Conservation (phyloP, 2,113 vertebrate genomes). For the Ia io region DNA sequence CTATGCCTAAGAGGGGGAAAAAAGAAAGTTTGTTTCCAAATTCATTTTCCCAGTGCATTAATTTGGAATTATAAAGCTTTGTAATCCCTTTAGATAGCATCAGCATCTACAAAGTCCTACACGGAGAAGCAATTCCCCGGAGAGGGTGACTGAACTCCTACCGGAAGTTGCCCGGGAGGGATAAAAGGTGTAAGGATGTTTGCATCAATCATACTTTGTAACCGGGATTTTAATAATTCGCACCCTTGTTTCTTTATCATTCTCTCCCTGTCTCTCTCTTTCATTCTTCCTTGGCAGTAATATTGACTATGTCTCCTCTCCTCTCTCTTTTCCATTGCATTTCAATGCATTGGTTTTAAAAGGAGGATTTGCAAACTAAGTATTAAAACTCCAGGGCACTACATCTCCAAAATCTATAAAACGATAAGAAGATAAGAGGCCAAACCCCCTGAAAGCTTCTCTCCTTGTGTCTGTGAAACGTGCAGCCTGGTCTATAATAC, state of each 20-base stretch:
- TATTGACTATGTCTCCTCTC: constrained; percentile 38
- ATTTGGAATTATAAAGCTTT: constrained; percentile 78
- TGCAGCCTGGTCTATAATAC: constrained; percentile 73
- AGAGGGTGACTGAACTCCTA: constrained; percentile 38
- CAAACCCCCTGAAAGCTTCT: constrained; percentile 72
- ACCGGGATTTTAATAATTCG: constrained; percentile 74
- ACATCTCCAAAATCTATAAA: constrained; percentile 82
- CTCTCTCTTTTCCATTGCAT: constrained; percentile 59
- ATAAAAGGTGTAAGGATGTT: constrained; percentile 73
- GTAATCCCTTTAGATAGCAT: constrained; percentile 79
- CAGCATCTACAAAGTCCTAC: constrained; percentile 74
- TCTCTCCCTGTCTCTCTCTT: background rate
- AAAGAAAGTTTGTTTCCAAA: constrained; percentile 72
- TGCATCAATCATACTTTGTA: constrained; percentile 68
- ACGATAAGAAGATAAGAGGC: constrained; percentile 82
- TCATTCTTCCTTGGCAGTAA: background rate
- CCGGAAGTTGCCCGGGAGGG: constrained; percentile 61
- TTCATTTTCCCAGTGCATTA: constrained; percentile 77
- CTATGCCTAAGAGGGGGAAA: constrained; percentile 21
- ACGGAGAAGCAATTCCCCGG: constrained; percentile 66
- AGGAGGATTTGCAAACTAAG: constrained; percentile 64
- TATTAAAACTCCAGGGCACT: constrained; percentile 80
- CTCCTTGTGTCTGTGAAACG: constrained; percentile 77
- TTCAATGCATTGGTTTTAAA: constrained; percentile 64
- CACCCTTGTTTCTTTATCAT: constrained; percentile 55